Conservation (phyloP, 2,113 vertebrate genomes). For the Pitta sordida region DNA sequence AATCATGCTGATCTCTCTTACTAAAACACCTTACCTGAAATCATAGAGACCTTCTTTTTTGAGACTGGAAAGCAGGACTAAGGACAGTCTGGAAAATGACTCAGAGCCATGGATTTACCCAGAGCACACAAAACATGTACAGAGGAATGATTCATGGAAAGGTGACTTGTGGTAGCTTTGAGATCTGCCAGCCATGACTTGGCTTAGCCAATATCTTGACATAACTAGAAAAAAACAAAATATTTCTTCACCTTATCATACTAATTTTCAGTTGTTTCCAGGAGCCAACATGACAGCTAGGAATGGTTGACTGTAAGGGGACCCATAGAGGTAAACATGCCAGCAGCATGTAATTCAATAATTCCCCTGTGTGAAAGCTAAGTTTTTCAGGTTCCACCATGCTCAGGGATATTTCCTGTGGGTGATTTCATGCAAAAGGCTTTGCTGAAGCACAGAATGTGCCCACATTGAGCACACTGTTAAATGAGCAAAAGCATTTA, state of each 20-base stretch:
- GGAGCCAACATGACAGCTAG: not conserved
- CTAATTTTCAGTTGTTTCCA: not conserved
- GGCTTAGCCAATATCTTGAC: not conserved
- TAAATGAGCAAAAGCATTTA: conserved; percentile 14
- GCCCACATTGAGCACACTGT: not conserved
- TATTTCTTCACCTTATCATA: not conserved
- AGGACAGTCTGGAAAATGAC: not conserved
- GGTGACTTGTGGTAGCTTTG: not conserved
- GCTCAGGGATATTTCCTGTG: conserved; percentile 20
- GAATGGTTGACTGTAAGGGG: not conserved
- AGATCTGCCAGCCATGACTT: not conserved
- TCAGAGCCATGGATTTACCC: not conserved
- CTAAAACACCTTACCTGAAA: not conserved
- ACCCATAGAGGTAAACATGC: not conserved
- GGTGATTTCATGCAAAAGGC: conserved; percentile 16
- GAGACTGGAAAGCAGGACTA: not conserved
- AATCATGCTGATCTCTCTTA: not conserved
- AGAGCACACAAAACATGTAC: not conserved
- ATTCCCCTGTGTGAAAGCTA: not conserved
- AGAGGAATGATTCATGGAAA: not conserved
- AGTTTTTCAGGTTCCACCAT: not conserved
- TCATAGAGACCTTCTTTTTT: not conserved
- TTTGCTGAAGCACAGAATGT: not conserved
- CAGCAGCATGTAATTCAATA: conserved; percentile 7
- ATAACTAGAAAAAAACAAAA: not conserved